A percentile compares a stretch with the other conserved stretches of the same genome.
Evolutionary conservation across 2,888 invertebrate species (phyloP).

Genomic region (Pterobdella sp.): DNA sequence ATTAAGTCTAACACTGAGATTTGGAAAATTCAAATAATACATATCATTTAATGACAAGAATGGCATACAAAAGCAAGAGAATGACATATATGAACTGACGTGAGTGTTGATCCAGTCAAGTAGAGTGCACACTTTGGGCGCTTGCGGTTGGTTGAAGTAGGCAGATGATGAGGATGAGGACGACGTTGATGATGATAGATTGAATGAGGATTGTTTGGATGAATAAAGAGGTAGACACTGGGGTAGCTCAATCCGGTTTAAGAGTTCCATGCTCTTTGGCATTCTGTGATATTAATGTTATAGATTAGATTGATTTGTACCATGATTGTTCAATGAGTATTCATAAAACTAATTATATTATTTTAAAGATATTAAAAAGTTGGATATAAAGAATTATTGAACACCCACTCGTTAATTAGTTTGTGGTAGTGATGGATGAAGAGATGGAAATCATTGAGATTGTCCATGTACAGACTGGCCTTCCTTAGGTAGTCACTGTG

Average conservation of each 20-base stretch:
- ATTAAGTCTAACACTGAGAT: not conserved
- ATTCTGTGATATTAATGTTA: constrained; percentile 55
- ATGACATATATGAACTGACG: constrained; percentile 39
- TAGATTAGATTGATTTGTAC: too few relatives aligned
- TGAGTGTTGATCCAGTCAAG: constrained; percentile 79
- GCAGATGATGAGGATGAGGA: not conserved
- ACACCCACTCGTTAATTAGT: constrained; percentile 53
- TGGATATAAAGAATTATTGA: not conserved
- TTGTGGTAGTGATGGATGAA: constrained; percentile 65
- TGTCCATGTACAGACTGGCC: constrained; percentile 65
- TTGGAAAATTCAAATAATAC: too few relatives aligned
- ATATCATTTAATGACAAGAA: too few relatives aligned
- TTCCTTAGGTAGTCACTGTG: constrained; percentile 64
- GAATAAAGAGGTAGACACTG: constrained; percentile 57
- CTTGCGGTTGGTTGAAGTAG: constrained; percentile 42
- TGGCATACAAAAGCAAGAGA: too few relatives aligned
- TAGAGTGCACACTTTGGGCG: constrained; percentile 54
- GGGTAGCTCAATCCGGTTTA: constrained; percentile 75
- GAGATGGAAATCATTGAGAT: constrained; percentile 66
- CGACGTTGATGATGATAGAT: not conserved
- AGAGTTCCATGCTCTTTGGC: constrained; percentile 64
- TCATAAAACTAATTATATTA: too few relatives aligned
- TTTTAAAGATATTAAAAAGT: not conserved
- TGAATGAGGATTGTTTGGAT: constrained; percentile 14
- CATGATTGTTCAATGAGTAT: too few relatives aligned